phyloP scores from a whole-genome alignment of 1,140 invertebrate genomes.

The Micrasema minimum region DNA sequence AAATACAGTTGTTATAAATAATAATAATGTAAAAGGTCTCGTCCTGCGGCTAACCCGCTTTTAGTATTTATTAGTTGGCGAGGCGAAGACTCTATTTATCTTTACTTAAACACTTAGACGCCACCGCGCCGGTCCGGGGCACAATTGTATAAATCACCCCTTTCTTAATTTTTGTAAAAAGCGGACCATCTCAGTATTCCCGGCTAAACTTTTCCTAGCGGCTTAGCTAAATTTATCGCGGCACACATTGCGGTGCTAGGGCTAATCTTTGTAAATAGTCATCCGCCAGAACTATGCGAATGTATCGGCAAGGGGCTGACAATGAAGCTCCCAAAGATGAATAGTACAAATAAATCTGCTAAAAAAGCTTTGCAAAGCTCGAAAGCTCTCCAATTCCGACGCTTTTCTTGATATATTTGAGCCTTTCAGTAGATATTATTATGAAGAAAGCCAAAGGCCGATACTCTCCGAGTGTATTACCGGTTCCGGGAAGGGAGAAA shows the following conservation, averaged over 20 bases:
- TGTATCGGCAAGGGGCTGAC: constrained; percentile 49
- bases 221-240: constrained; percentile 51
- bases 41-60: not conserved
- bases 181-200: constrained; percentile 34
- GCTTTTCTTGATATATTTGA: constrained; percentile 36
- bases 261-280: constrained; percentile 52
- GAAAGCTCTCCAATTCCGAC: constrained; percentile 30
- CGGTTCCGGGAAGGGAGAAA: constrained; percentile 13
- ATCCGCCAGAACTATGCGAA: constrained; percentile 44
- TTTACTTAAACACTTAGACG: constrained; percentile 47
- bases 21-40: too few relatives aligned
- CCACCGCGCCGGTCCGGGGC: constrained; percentile 26
- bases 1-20: too few relatives aligned
- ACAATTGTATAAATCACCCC: constrained; percentile 46
- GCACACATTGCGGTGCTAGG: constrained; percentile 45
- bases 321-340: constrained; percentile 49
- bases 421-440: constrained; percentile 26
- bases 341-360: constrained; percentile 52
- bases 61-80: not conserved
- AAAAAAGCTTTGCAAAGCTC: constrained; percentile 46
- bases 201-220: constrained; percentile 23
- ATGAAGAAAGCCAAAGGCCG: constrained; percentile 26
- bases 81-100: constrained; percentile 27
- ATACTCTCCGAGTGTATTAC: constrained; percentile 29
- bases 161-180: constrained; percentile 48